Evolutionary conservation across 2,113 vertebrate species (phyloP).

Genomic region (Apteryx owenii): DNA sequence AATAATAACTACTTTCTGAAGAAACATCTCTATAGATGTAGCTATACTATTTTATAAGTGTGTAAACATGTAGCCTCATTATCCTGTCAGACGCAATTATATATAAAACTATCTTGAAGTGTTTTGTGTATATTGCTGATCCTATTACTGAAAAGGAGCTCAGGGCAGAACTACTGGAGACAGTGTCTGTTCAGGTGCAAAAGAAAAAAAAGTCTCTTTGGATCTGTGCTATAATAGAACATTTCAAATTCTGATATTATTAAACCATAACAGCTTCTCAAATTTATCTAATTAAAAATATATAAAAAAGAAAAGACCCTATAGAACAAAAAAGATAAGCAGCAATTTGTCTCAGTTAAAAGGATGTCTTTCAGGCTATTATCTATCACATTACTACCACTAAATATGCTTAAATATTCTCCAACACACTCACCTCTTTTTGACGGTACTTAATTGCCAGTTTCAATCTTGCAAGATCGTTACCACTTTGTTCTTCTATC

Average conservation of each 20-base stretch:
- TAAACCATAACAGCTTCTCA: not conserved
- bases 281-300: not conserved
- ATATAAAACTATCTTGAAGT: not conserved
- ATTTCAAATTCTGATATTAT: constrained; percentile 9
- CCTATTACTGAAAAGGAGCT: not conserved
- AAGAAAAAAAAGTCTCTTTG: not conserved
- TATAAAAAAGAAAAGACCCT: not conserved
- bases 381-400: constrained; percentile 15
- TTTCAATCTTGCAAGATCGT: constrained; percentile 94
- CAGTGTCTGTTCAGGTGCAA: not conserved
- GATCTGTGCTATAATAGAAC: not conserved
- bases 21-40: not conserved
- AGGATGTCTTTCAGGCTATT: constrained; percentile 19
- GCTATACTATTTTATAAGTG: not conserved
- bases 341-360: constrained; percentile 36
- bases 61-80: not conserved
- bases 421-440: constrained; percentile 89
- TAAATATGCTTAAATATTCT: constrained; percentile 35
- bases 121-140: not conserved
- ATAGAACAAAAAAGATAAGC: not conserved
- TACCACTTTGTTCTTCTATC: constrained; percentile 87
- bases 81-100: not conserved
- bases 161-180: not conserved
- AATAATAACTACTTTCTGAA: not conserved
- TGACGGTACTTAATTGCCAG: constrained; percentile 97